Percentiles rank a stretch among this genome's conserved stretches.
Evolutionary conservation across 2,888 invertebrate species (phyloP).

Genomic region (Drosophila setosimentum): DNA sequence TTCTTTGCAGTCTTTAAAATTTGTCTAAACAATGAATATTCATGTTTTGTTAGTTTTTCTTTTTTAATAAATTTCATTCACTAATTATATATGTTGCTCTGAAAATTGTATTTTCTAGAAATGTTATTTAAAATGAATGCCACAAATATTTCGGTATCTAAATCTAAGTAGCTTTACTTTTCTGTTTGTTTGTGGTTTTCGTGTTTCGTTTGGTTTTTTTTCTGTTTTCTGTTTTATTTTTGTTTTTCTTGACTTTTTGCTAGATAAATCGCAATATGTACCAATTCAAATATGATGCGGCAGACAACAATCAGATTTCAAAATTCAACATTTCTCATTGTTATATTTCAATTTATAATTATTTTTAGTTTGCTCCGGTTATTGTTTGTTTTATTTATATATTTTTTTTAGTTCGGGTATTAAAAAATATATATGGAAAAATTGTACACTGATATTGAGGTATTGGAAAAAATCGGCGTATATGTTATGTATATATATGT

Average conservation of each 20-base stretch:
- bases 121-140: constrained; percentile 54
- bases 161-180: constrained; percentile 44
- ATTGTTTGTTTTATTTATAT: constrained; percentile 5
- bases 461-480: constrained; percentile 81
- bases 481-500: constrained; percentile 55
- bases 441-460: constrained; percentile 79
- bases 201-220: constrained; percentile 14
- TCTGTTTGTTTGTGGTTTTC: constrained; percentile 12
- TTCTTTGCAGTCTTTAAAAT: constrained; percentile 85
- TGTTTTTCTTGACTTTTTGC: constrained; percentile 19
- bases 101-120: constrained; percentile 60
- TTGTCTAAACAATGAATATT: constrained; percentile 83
- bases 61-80: constrained; percentile 54
- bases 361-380: constrained; percentile 33
- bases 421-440: constrained; percentile 78
- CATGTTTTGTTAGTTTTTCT: constrained; percentile 58
- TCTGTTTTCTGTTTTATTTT: constrained; percentile 6
- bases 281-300: constrained; percentile 54
- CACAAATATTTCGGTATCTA: constrained; percentile 49
- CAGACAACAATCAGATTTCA: constrained; percentile 78
- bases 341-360: constrained; percentile 17
- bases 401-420: constrained; percentile 45
- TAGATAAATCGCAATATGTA: constrained; percentile 61
- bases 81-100: constrained; percentile 54
- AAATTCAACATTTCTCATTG: constrained; percentile 62